phyloP scores from a whole-genome alignment of 64 coral and sea anemone species.

The Platygyra sinensis region DNA sequence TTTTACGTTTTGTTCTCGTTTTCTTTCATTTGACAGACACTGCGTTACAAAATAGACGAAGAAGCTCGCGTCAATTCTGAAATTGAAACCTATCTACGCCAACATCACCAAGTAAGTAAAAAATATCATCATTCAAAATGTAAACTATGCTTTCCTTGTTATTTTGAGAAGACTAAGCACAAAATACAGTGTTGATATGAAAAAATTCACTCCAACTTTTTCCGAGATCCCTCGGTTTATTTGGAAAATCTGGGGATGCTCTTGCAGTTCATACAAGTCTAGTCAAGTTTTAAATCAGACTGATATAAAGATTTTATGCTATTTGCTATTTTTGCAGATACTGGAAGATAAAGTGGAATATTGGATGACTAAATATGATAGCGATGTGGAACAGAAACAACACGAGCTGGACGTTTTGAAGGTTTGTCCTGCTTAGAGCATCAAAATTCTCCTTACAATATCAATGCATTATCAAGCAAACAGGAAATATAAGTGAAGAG shows the following conservation, averaged over 20 bases:
- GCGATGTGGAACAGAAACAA: slow-evolving; percentile 97
- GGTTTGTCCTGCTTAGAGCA: slow-evolving; percentile 36
- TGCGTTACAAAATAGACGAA: slow-evolving; percentile 94
- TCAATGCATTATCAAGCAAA: too few species aligned
- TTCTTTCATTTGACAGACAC: slow-evolving; percentile 49
- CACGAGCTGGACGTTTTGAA: slow-evolving; percentile 98
- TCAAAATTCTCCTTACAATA: too few species aligned
- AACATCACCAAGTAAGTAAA: slow-evolving; percentile 82
- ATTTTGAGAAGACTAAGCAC: neutral
- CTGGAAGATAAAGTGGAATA: slow-evolving; percentile 99
- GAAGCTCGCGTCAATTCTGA: slow-evolving; percentile 92
- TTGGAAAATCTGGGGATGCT: too few species aligned
- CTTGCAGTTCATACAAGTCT: neutral
- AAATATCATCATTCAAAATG: neutral
- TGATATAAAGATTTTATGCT: neutral
- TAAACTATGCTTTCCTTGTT: too few species aligned
- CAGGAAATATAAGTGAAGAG: too few species aligned
- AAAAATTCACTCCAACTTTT: too few species aligned
- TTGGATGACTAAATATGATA: slow-evolving; percentile 99
- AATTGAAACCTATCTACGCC: slow-evolving; percentile 85
- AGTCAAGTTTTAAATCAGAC: neutral
- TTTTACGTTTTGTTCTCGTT: neutral
- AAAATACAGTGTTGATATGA: neutral
- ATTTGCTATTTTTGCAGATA: slow-evolving; percentile 75
- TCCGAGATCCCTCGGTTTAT: too few species aligned